Evolutionary conservation across 2,113 vertebrate species (phyloP).

Genomic region (Paedocypris sp.): DNA sequence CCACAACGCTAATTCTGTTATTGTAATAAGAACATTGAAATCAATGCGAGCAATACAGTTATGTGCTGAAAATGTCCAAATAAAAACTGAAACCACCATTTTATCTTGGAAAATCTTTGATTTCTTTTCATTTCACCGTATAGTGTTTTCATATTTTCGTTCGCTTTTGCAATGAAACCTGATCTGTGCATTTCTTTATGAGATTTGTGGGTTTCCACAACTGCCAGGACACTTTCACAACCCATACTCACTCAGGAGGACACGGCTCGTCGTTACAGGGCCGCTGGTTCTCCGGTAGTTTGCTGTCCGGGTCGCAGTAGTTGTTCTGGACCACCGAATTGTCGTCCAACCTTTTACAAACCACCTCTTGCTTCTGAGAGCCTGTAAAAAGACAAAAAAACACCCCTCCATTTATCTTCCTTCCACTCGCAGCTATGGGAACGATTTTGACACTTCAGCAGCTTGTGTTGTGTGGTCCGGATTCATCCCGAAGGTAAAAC

Average conservation of each 20-base stretch:
- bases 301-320: conserved; percentile 90
- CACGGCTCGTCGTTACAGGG: conserved; percentile 92
- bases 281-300: conserved; percentile 88
- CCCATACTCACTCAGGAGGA: conserved; percentile 95
- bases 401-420: not conserved
- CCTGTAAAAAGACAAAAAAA: conserved; percentile 52
- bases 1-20: too few species aligned
- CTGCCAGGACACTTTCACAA: too few species aligned
- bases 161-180: too few species aligned
- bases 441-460: not conserved
- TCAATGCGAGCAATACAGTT: too few species aligned
- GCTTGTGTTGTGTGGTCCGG: conserved; percentile 22
- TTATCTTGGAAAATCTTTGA: too few species aligned
- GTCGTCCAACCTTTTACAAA: conserved; percentile 91
- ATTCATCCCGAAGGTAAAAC: not conserved
- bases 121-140: too few species aligned
- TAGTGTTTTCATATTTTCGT: too few species aligned
- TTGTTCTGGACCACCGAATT: conserved; percentile 89
- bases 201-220: too few species aligned
- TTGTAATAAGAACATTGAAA: too few species aligned
- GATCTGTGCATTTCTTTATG: too few species aligned
- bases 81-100: too few species aligned
- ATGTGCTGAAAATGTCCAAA: too few species aligned
- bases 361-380: conserved; percentile 84
- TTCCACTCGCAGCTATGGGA: not conserved